phyloP scores from a whole-genome alignment of 2,888 invertebrate genomes.

The Drosophila villosipedis region DNA sequence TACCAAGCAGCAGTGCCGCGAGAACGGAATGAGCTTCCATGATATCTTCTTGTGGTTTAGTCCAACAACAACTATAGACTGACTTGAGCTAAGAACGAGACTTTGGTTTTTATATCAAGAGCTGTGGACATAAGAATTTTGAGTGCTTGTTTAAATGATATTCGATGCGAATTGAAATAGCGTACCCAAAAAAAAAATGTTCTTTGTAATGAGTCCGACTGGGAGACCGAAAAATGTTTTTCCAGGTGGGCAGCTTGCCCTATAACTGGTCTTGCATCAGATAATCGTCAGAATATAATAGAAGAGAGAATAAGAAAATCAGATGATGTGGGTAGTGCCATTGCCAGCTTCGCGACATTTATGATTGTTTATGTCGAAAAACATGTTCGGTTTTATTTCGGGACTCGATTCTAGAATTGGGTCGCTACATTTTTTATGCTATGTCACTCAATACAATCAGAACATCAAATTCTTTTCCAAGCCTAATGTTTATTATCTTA shows the following conservation, averaged over 20 bases:
- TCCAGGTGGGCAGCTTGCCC: conserved; percentile 32
- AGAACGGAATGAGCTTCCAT: conserved; percentile 47
- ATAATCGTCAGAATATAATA: conserved; percentile 38
- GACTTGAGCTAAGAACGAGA: conserved; percentile 14
- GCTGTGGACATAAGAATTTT: not conserved
- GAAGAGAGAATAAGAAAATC: not conserved
- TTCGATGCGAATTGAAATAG: conserved; percentile 13
- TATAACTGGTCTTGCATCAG: conserved; percentile 59
- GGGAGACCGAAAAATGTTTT: conserved; percentile 22
- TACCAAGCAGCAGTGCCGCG: conserved; percentile 54
- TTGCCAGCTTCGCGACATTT: conserved; percentile 30
- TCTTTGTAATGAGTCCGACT: conserved; percentile 23
- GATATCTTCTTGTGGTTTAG: conserved; percentile 68
- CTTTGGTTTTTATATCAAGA: conserved; percentile 52
- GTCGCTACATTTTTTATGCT: conserved; percentile 10
- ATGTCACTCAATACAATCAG: conserved; percentile 55
- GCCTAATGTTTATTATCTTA: conserved; percentile 31
- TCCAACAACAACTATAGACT: conserved; percentile 39
- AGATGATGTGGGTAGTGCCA: conserved; percentile 26
- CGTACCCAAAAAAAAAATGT: conserved; percentile 7
- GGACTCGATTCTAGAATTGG: conserved; percentile 12
- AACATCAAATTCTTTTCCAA: conserved; percentile 35
- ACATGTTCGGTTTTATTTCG: conserved; percentile 8
- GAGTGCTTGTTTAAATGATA: conserved; percentile 27
- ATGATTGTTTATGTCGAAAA: conserved; percentile 48